phyloP scores from a whole-genome alignment of 2,113 vertebrate species.

The Hyperoodon ampullatus region DNA sequence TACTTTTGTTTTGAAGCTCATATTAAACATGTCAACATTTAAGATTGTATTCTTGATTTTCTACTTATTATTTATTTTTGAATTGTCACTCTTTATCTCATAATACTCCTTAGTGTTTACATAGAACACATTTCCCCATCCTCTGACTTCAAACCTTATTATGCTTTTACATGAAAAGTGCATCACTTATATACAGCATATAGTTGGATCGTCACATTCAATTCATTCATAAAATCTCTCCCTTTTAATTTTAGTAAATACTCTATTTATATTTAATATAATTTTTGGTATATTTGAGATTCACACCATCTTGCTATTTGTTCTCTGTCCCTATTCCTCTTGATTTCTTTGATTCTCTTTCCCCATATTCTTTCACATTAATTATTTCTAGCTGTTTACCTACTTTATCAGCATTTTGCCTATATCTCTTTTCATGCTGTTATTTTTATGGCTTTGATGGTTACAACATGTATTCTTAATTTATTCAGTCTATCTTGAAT shows the following conservation, averaged over 20 bases:
- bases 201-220: background rate
- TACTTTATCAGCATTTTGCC: background rate
- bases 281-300: background rate
- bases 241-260: background rate
- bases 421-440: background rate
- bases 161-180: background rate
- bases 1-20: background rate
- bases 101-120: background rate
- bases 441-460: background rate
- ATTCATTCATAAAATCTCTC: background rate
- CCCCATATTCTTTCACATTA: background rate
- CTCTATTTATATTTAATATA: background rate
- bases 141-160: background rate
- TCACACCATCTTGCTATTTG: background rate
- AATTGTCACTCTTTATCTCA: background rate
- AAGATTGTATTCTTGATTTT: background rate
- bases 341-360: background rate
- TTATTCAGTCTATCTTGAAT: background rate
- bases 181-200: background rate
- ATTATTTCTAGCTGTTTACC: background rate
- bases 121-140: background rate
- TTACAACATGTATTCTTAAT: background rate
- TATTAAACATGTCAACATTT: background rate
- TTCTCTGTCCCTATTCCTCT: background rate
- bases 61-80: background rate